Evolutionary conservation across 2,113 vertebrate species (phyloP), one percentile per base, ranked within the genome.

Genomic region (Hemichromis elongatus): DNA sequence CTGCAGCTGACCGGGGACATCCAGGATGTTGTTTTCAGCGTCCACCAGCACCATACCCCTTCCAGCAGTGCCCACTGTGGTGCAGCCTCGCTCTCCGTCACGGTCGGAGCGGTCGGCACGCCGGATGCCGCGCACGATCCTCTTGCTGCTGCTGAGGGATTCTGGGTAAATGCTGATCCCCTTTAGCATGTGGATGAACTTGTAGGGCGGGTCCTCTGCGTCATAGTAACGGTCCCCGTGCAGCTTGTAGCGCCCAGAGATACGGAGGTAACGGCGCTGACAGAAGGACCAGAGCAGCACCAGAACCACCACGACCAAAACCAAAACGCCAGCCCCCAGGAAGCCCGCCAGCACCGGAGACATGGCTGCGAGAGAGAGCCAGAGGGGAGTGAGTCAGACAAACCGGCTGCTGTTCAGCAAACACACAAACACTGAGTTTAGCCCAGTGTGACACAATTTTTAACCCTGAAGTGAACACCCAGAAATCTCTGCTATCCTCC

Each of bases 141-240:
- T 96, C 94, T 98, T 99, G 93, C 97, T 98, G 96, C 97, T 95
- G 92, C 96, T 98, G 86, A 99, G 95, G 30, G 98, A 96, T 94
- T 99, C 98, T 2, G 98, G 98, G 88, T 99, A 99, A 92, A 99
- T 99, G 88, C 98, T 99, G 95, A 99, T 98, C 81, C 98, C 98
- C 92, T 99, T 99, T 81, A 99, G 93, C 98, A 99, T 99, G 94
- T 99, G 98, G 63, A 99, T 99, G 93, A 99, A 99, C 95, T 98
- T 99, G 93, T 99, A 99, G 0, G 98, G 98, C 0, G 98, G 98
- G 90, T 97, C 96, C 21, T 95, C 93, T 0, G 95, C 80, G 12
- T 96, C 96, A 12, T 94, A 92, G 88, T 95, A 95, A 2, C 93
- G 95, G 84, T 95, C 93, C 2, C 94, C 94, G 5, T 96, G 95